Evolutionary conservation across 2,113 vertebrate genomes (phyloP).

Genomic region (Nycticryphes semicollaris): DNA sequence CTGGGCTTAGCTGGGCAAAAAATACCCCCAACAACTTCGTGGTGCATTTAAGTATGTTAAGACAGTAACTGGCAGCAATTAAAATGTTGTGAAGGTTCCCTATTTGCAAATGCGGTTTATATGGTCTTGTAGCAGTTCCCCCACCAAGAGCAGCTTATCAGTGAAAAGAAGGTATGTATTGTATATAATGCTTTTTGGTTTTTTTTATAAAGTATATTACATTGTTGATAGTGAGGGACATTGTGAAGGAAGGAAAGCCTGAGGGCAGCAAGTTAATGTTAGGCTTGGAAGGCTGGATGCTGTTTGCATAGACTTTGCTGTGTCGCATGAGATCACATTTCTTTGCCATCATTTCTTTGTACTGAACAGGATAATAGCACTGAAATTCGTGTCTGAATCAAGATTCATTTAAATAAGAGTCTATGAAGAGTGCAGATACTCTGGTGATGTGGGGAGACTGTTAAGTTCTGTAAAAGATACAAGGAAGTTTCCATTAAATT

Average conservation of each 20-base stretch:
- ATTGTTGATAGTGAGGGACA: neutral
- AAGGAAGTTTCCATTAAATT: neutral
- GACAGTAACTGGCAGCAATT: neutral
- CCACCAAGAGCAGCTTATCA: neutral
- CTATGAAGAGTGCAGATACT: neutral
- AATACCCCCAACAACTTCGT: no score
- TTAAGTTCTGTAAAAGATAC: neutral
- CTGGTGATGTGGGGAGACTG: neutral
- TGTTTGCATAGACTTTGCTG: neutral
- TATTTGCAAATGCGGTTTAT: neutral
- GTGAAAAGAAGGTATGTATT: neutral
- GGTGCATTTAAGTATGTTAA: neutral
- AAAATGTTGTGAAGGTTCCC: neutral
- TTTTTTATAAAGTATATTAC: neutral
- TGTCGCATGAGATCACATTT: neutral
- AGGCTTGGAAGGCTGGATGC: neutral
- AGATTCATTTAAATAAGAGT: neutral
- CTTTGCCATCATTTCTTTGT: neutral
- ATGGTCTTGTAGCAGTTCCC: neutral
- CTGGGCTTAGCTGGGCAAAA: neutral
- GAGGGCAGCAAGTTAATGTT: neutral
- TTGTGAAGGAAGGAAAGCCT: neutral
- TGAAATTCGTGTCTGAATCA: neutral
- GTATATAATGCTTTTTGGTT: neutral
- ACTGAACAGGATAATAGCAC: neutral